Evolutionary conservation across 37 sponge, comb jelly and placozoan species (phyloP).

Genomic region (Halisarca cf. caerulea): DNA sequence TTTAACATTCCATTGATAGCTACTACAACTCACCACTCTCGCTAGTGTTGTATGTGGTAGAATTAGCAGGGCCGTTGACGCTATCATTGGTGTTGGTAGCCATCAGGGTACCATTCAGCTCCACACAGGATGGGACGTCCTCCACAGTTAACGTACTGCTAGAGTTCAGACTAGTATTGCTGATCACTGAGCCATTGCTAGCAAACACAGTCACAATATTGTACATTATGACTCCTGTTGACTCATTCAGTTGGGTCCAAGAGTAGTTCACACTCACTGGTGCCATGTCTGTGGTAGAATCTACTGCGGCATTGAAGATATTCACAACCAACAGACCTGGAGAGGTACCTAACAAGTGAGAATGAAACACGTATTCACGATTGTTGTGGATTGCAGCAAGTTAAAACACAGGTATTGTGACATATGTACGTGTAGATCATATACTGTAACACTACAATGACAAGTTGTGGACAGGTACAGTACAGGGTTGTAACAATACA

Average conservation of each 20-base stretch:
- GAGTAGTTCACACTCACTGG: neutral
- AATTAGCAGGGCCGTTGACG: too few species aligned
- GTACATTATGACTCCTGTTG: neutral
- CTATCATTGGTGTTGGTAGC: neutral
- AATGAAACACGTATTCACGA: too few species aligned
- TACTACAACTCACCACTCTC: neutral
- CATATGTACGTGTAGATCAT: too few species aligned
- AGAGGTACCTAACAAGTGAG: too few species aligned
- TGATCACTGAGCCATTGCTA: neutral
- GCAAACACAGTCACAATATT: neutral
- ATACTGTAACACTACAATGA: too few species aligned
- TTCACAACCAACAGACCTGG: too few species aligned
- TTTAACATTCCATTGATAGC: too few species aligned
- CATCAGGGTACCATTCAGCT: neutral
- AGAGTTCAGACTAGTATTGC: neutral
- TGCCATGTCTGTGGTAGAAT: neutral
- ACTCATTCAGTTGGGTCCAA: neutral
- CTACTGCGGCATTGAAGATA: neutral
- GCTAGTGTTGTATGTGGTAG: too few species aligned
- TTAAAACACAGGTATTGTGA: too few species aligned
- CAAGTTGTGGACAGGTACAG: too few species aligned
- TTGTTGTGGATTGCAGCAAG: too few species aligned
- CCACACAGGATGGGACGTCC: neutral
- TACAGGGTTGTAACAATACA: too few species aligned
- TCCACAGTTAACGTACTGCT: neutral